A percentile compares a stretch with the other conserved stretches of the same genome.
phyloP scores from a whole-genome alignment of 2,113 vertebrate species.

The Petromus typicus region DNA sequence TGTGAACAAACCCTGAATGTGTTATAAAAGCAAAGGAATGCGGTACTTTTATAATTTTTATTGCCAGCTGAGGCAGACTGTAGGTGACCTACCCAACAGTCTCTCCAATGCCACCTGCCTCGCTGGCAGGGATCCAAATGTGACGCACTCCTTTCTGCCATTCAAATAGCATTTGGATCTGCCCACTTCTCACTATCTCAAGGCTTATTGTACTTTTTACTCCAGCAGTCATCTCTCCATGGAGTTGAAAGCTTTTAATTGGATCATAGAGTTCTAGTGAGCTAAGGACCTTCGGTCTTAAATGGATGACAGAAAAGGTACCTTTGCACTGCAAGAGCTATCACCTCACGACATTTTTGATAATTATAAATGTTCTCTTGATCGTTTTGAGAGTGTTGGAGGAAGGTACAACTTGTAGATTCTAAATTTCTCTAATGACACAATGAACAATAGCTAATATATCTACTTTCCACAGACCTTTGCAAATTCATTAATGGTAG shows the following conservation, averaged over 20 bases:
- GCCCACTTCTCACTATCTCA: background rate
- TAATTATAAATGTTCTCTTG: background rate
- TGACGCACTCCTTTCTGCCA: background rate
- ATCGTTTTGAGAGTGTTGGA: background rate
- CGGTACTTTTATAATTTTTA: background rate
- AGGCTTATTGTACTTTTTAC: background rate
- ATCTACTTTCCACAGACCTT: background rate
- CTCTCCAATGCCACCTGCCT: background rate
- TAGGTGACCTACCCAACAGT: background rate
- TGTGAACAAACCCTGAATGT: background rate
- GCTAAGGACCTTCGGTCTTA: background rate
- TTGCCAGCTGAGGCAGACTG: background rate
- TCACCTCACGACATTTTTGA: background rate
- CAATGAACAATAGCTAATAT: background rate
- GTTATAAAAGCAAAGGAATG: background rate
- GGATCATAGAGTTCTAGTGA: background rate
- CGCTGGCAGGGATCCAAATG: background rate
- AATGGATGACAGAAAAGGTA: background rate
- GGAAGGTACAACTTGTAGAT: background rate
- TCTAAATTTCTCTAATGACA: background rate
- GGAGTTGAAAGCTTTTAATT: background rate
- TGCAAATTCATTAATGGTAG: background rate
- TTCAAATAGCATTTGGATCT: background rate
- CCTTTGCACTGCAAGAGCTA: background rate
- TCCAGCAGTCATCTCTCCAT: background rate